These are phyloP conservation scores for Aleadryas rufinucha DNA, from an alignment of 2,113 vertebrate genomes.

Conservation along the genomic window DNA sequence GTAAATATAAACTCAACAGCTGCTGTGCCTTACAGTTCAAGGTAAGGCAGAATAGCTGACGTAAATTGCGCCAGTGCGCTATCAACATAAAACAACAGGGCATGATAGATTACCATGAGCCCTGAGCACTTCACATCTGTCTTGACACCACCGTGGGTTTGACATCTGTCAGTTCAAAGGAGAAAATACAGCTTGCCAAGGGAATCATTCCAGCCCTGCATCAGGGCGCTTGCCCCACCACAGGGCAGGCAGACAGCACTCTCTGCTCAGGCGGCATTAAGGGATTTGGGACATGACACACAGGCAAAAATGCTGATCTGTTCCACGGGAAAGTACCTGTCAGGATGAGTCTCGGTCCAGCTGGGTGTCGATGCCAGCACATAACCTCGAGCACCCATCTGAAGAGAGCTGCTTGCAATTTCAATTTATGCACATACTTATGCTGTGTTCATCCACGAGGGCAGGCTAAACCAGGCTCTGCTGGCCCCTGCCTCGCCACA, in stretches of 20 bases:
- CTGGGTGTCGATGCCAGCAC: not conserved
- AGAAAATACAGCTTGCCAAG: conserved; percentile 59
- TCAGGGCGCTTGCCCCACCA: not conserved
- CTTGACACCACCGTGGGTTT: conserved; percentile 41
- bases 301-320: conserved; percentile 7
- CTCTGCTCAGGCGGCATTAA: not conserved
- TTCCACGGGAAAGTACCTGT: not conserved
- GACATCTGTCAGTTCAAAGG: conserved; percentile 50
- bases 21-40: conserved; percentile 56
- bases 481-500: not conserved
- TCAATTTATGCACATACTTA: not conserved
- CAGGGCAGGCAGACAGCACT: not conserved
- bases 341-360: not conserved
- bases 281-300: not conserved
- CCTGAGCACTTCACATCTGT: conserved; percentile 48
- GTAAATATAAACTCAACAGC: conserved; percentile 57
- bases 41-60: conserved; percentile 56
- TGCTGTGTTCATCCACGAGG: accelerated
- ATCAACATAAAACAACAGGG: conserved; percentile 61
- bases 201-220: not conserved
- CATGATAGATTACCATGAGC: conserved; percentile 11
- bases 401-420: not conserved
- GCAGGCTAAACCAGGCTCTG: not conserved
- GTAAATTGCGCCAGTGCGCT: conserved; percentile 36
- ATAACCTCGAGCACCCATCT: not conserved